Conservation (phyloP, 2,797 vertebrate genomes). For the Myotis findleyi region DNA sequence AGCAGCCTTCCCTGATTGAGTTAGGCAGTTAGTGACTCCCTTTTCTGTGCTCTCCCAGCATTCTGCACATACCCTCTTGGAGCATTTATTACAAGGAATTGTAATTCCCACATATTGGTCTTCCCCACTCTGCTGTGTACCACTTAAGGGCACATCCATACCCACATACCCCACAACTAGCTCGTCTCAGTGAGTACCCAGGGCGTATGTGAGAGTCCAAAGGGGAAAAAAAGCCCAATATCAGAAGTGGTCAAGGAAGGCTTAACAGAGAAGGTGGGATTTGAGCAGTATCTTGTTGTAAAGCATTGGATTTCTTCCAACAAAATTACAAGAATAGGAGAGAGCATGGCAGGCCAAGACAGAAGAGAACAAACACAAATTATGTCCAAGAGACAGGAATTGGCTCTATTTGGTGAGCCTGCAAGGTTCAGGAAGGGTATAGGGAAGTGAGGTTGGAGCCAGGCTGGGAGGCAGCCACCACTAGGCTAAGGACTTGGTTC, state of each 20-base stretch:
- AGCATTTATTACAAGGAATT: background rate
- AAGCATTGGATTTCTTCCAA: background rate
- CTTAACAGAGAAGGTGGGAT: background rate
- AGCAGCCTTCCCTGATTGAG: background rate
- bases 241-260: background rate
- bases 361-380: background rate
- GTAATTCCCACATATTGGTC: background rate
- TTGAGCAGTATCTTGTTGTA: background rate
- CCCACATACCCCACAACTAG: background rate
- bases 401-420: background rate
- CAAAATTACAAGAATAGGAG: background rate
- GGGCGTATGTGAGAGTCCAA: background rate
- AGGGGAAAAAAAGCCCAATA: background rate
- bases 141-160: background rate
- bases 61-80: background rate
- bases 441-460: background rate
- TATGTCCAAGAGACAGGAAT: background rate
- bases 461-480: background rate
- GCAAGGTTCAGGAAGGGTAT: fast-evolving
- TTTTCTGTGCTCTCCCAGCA: background rate
- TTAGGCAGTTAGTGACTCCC: background rate
- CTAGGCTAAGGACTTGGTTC: background rate
- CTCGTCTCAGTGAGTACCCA: background rate
- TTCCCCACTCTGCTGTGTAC: background rate
- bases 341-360: background rate